phyloP scores from a whole-genome alignment of 2,888 invertebrate genomes.

The Lasioglossum lativentre region DNA sequence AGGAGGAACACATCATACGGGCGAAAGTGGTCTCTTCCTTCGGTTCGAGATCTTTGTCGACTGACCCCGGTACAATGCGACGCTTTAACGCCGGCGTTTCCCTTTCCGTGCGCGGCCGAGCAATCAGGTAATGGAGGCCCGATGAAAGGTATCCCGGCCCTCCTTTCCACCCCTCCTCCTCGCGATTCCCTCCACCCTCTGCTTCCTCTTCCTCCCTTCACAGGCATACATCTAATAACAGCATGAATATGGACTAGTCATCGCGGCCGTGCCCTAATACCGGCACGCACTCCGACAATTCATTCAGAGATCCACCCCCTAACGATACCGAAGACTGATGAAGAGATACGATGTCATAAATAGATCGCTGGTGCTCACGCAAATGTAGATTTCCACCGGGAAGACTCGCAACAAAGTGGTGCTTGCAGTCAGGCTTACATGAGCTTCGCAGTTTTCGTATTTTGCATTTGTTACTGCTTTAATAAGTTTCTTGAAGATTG shows the following conservation, averaged over 20 bases:
- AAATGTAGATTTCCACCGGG: background rate
- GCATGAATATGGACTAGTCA: conserved; percentile 53
- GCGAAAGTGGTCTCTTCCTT: conserved; percentile 36
- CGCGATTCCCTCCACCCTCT: background rate
- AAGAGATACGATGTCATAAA: conserved; percentile 57
- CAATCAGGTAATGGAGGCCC: conserved; percentile 69
- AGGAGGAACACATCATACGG: conserved; percentile 19
- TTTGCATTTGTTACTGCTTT: too few relatives aligned
- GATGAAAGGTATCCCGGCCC: conserved; percentile 47
- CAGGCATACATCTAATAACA: conserved; percentile 50
- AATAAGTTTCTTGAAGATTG: background rate
- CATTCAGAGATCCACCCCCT: conserved; percentile 19
- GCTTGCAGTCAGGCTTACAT: background rate
- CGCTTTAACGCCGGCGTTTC: conserved; percentile 53
- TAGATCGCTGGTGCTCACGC: conserved; percentile 8
- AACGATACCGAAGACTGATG: conserved; percentile 42
- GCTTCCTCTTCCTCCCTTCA: background rate
- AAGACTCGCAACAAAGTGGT: background rate
- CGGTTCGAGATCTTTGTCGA: conserved; percentile 31
- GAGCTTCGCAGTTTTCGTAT: background rate
- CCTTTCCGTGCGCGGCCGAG: conserved; percentile 27
- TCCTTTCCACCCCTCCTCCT: background rate
- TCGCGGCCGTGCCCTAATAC: background rate
- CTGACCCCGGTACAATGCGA: conserved; percentile 27
- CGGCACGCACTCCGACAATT: conserved; percentile 17